Evolutionary conservation across 2,888 invertebrate species (phyloP).

Genomic region (Priapulus caudatus): DNA sequence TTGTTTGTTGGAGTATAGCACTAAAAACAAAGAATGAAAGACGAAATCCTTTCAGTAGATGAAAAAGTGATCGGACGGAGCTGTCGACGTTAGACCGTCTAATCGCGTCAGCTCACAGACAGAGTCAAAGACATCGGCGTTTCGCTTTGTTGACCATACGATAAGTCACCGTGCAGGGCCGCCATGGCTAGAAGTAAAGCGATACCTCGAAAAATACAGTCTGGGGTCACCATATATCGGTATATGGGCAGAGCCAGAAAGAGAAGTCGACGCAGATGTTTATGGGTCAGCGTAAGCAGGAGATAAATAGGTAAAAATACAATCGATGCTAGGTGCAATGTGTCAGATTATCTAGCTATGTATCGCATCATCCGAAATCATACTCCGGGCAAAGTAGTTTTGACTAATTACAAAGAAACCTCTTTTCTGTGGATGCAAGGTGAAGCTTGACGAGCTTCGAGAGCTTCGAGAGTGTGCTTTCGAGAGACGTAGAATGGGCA

Average conservation of each 20-base stretch:
- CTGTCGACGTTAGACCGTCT: slow-evolving; percentile 55
- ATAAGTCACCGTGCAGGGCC: slow-evolving; percentile 54
- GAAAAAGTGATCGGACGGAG: slow-evolving; percentile 51
- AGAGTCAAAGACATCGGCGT: slow-evolving; percentile 57
- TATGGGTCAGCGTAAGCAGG: slow-evolving; percentile 47
- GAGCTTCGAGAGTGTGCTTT: too few species aligned
- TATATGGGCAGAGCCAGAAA: slow-evolving; percentile 77
- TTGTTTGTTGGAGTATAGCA: slow-evolving; percentile 64
- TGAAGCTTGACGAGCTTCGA: too few species aligned
- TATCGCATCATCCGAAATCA: too few species aligned
- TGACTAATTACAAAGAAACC: too few species aligned
- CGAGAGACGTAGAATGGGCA: too few species aligned
- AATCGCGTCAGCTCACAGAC: slow-evolving; percentile 46
- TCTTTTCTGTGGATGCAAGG: too few species aligned
- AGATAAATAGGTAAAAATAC: too few species aligned
- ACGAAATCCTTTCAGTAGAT: slow-evolving; percentile 50
- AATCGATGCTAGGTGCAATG: too few species aligned
- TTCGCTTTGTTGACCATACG: slow-evolving; percentile 77
- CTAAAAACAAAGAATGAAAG: slow-evolving; percentile 49
- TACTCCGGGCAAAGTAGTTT: too few species aligned
- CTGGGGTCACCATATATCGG: slow-evolving; percentile 57
- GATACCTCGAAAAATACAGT: slow-evolving; percentile 38
- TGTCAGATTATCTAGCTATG: too few species aligned
- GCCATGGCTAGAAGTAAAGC: slow-evolving; percentile 41
- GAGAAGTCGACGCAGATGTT: slow-evolving; percentile 56